Evolutionary conservation across 53 echinoderm and acorn worm species (phyloP).

Genomic region (Luidia sarsii): DNA sequence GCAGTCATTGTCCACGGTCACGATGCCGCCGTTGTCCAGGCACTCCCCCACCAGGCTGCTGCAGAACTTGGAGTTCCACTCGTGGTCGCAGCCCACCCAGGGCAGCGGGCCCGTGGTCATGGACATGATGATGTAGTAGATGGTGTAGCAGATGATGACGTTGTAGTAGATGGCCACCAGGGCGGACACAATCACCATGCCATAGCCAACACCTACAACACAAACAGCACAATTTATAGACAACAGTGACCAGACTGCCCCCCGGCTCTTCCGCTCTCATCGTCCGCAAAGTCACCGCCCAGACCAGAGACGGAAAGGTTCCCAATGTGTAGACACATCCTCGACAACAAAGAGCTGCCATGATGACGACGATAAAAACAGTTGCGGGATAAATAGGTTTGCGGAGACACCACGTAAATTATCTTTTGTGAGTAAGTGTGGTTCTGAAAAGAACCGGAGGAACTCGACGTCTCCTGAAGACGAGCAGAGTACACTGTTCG

Average conservation of each 20-base stretch:
- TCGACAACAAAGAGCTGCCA: no score
- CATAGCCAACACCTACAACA: slow-evolving; percentile 88
- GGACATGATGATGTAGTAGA: slow-evolving; percentile 96
- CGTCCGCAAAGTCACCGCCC: no score
- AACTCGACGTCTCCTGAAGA: no score
- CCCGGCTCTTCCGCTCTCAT: not conserved
- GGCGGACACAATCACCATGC: slow-evolving; percentile 91
- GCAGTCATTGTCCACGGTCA: slow-evolving; percentile 33
- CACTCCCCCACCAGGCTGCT: slow-evolving; percentile 52
- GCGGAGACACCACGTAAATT: no score
- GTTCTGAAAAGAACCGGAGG: no score
- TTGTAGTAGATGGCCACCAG: slow-evolving; percentile 97
- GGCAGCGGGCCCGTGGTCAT: slow-evolving; percentile 64
- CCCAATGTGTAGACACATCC: no score
- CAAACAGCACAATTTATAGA: not conserved
- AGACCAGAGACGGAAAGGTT: no score
- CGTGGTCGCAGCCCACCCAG: slow-evolving; percentile 61
- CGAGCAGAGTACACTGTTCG: no score
- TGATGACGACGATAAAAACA: no score
- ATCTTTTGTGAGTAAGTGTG: no score
- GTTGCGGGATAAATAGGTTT: no score
- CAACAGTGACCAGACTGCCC: not conserved
- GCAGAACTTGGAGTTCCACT: slow-evolving; percentile 61
- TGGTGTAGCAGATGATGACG: slow-evolving; percentile 98
- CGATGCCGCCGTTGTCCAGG: slow-evolving; percentile 30